Evolutionary conservation across 2,113 vertebrate species (phyloP), one percentile per base, ranked within the genome.

Genomic region (Numenius arquata): DNA sequence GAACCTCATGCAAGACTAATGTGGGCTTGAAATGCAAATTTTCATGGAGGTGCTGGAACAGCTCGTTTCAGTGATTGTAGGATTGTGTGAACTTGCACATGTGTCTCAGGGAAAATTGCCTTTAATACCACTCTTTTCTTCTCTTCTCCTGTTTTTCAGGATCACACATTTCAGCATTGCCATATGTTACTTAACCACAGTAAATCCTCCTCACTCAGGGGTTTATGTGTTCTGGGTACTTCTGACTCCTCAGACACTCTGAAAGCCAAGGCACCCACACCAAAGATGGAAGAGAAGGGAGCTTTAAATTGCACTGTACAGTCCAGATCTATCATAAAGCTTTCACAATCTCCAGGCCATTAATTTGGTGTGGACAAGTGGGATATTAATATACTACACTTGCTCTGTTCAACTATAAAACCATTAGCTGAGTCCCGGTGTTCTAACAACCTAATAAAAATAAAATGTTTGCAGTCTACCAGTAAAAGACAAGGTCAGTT

Each of bases 391-490:
- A 84, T 47, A 74, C 48, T 87, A 86, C 53, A 85, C 32, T 84
- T 86, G 47, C 40, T 90, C 70, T 6, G 13, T 88, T 95, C 90
- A 75, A 79, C 61, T 84, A 23, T 87, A 93, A 95, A 94, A 81
- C 40, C 40, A 93, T 92, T 94, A 89, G 73, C n/a, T 67, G 55
- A 86, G 73, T 72, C 80, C 30, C 7, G 1, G 23, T 81, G 61
- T 78, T 52, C 62, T 95, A 90, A 91, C 36, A 95, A 94, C 58
- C 34, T 94, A 91, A 93, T 93, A 93, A 96, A 94, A 96, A 74
- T 73, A 91, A 91, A 70, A 88, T 27, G 34, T 80, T 92, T 94
- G 65, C 40, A 68, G 7, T 61, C 47, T 81, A 25, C 82, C 68
- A 72, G 40, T 75, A 93, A 86, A 72, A 75, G 36, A 65, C 65